These are phyloP conservation scores for Mellilla xanthometata DNA, from an alignment of 2,888 invertebrate genomes.

Conservation along the genomic window DNA sequence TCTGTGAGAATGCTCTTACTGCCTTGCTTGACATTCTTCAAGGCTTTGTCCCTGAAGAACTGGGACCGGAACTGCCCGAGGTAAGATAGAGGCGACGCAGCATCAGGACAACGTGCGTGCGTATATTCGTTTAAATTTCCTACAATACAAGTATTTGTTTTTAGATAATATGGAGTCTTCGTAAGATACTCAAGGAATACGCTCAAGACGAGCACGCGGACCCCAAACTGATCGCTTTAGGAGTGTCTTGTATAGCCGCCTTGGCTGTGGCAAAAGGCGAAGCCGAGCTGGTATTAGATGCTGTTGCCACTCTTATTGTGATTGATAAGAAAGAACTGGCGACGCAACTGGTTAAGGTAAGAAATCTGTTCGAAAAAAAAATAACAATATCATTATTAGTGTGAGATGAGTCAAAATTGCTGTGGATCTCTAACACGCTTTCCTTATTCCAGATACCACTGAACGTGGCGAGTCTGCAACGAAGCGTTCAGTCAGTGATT, in stretches of 20 bases:
- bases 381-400: too few relatives aligned
- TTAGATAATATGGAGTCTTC: slow-evolving; percentile 87
- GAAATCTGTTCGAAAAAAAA: too few relatives aligned
- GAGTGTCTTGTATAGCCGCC: slow-evolving; percentile 95
- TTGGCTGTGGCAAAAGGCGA: slow-evolving; percentile 96
- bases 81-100: too few relatives aligned
- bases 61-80: slow-evolving; percentile 90
- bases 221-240: slow-evolving; percentile 89
- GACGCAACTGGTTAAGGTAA: slow-evolving; percentile 89
- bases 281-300: slow-evolving; percentile 93
- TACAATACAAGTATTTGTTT: slow-evolving; percentile 28
- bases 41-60: slow-evolving; percentile 93
- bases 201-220: slow-evolving; percentile 16
- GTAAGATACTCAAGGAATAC: slow-evolving; percentile 13
- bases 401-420: too few relatives aligned
- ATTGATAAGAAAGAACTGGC: slow-evolving; percentile 16
- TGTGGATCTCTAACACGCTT: too few relatives aligned
- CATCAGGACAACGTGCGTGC: too few relatives aligned
- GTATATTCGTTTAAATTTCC: too few relatives aligned
- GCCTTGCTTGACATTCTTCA: slow-evolving; percentile 96
- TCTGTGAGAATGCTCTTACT: slow-evolving; percentile 94
- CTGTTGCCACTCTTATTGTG: slow-evolving; percentile 94
- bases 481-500: slow-evolving; percentile 94
- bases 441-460: slow-evolving; percentile 89
- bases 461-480: slow-evolving; percentile 92